These are phyloP conservation scores for Megalops cyprinoides DNA, from an alignment of 2,797 vertebrate genomes.

Conservation along the genomic window DNA sequence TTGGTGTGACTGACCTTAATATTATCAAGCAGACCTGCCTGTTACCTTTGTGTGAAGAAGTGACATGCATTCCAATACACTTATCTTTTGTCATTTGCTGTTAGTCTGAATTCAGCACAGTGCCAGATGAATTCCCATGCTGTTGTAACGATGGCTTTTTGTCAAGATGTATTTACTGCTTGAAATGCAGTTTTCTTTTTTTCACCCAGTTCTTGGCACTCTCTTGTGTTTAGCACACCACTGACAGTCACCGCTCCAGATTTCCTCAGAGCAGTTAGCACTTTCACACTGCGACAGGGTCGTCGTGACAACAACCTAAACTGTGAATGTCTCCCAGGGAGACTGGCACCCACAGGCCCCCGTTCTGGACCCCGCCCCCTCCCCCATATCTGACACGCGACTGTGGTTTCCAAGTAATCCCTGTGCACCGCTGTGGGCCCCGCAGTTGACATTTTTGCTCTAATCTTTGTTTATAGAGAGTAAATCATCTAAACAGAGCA, in stretches of 20 bases:
- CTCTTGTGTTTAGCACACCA: constrained; percentile 52
- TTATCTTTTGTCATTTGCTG: neutral
- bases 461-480: constrained; percentile 92
- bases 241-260: constrained; percentile 28
- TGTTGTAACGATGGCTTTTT: neutral
- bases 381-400: constrained; percentile 59
- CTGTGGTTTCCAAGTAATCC: constrained; percentile 77
- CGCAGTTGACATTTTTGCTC: constrained; percentile 72
- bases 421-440: constrained; percentile 69
- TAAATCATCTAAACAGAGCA: constrained; percentile 81
- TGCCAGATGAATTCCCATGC: constrained; percentile 2
- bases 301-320: constrained; percentile 40
- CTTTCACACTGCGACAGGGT: constrained; percentile 30
- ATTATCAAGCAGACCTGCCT: constrained; percentile 50
- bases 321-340: constrained; percentile 34
- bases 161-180: neutral
- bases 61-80: constrained; percentile 1
- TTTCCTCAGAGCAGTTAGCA: constrained; percentile 36
- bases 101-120: constrained; percentile 9
- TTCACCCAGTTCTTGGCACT: neutral
- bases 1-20: constrained; percentile 54
- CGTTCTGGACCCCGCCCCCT: neutral
- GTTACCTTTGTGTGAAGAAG: constrained; percentile 56
- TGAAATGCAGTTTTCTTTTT: constrained; percentile 14
- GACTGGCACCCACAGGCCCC: constrained; percentile 17